Evolutionary conservation across 1,140 invertebrate species (phyloP), one percentile per base, ranked within the genome.

Genomic region (Tetraneura akinire): DNA sequence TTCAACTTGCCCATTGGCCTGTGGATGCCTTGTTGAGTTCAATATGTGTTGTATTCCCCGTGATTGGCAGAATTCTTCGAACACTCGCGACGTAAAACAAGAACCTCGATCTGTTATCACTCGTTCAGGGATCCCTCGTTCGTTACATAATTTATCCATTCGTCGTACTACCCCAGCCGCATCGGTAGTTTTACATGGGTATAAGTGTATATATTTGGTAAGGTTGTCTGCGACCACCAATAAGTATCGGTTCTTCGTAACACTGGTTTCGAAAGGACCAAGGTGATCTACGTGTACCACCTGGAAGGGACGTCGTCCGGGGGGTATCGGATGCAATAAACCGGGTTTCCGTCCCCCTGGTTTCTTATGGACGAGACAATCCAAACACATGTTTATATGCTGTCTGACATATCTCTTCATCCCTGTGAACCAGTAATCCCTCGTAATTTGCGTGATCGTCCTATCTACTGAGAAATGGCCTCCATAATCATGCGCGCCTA

Each of bases 171-270:
- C 76, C 6, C 6, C 16, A 8, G 55, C 42, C 64, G 23, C n/a
- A 18, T 45, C 10, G n/a, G 60, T 45, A n/a, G 51, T n/a, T 18
- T 18, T 53, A 18, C 51, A 21, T 21, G 76, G 29, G 18, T 45
- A 80, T 8, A 80, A 13, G 8, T 57, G 16, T 16, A 80, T 42
- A 47, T 62, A 80, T 23, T 80, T 80, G 16, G 76, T 80, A 26
- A 80, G 49, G 60, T 80, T 80, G 42, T 80, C 76, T 10, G 64
- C 42, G 18, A 80, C 16, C 13, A 80, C 76, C 16, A 80, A 80
- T 18, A 80, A 8, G 55, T 64, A 47, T 18, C 13, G 29, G 29
- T 80, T 80, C 32, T 26, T 26, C 11, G 51, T n/a, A 16, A 18
- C 16, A 21, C 16, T 53, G 16, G 14, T 49, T 16, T n/a, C 29